Evolutionary conservation across 2,113 vertebrate species (phyloP), one percentile per base, ranked within the genome.

Genomic region (Gobio gobio): DNA sequence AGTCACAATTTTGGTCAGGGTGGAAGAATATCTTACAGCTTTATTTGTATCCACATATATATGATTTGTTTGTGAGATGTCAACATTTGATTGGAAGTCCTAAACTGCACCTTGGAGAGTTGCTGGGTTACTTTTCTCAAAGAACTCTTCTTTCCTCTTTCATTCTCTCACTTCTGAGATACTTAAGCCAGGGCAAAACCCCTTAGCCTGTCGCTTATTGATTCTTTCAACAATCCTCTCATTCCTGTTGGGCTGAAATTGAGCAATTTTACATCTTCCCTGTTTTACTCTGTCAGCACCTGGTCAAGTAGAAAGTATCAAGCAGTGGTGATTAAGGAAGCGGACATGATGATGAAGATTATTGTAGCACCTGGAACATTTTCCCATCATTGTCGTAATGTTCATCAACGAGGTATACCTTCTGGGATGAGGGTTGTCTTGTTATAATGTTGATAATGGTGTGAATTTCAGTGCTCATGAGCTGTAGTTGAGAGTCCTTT

Each of bases 161-260:
- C 13, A 29, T 81, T 68, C 61, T 82, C 80, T 36, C 22, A 43
- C 24, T 82, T 58, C 20, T 51, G 20, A 70, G 29, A 64, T 82
- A 43, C 80, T 82, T 72, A 82, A 40, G 22, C 49, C 64, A 58
- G 80, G 64, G 64, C 33, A 64, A 54, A 20, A 13, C 29, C 47
- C 80, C 80, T 82, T 72, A 40, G 64, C 49, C 64, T 82, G 80
- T 72, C 47, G 22, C 80, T 72, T 82, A 72, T 82, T 82, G 64
- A 82, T 72, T 72, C 29, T 33, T 82, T 43, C 49, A 70, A 56
- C 64, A 82, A 58, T 10, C 47, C 80, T 18, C 7, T 49, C 5
- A 1, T 43, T 72, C 80, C 64, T 7, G 0, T 29, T 72, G 64
- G 64, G 29, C 64, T 70, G 80, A 68, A 56, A 70, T 72, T 70